Base-by-base conservation (phyloP, 2,888 invertebrate genomes). In the Amorpha juglandis region DNA sequence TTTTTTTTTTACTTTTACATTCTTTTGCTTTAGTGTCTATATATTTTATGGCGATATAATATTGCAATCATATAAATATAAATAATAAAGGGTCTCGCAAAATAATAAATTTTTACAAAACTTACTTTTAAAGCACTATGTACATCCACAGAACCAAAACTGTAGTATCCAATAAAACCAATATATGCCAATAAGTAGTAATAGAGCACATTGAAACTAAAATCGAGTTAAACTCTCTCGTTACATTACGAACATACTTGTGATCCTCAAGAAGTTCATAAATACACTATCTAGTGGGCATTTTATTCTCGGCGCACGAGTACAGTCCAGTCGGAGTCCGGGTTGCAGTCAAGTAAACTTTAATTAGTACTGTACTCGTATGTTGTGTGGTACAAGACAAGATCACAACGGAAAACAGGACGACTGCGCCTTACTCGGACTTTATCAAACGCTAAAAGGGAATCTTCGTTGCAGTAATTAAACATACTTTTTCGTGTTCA, bases 261-360 rank as follows among this genome's bases (percentile, higher is more conserved):
- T 50, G 45, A 66, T 51, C 16, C 65, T 45, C 67, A 45, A 55
- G 48, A 52, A 45, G 52, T 19, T 65, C 62, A 50, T 66, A 68
- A 64, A 67, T 67, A 68, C 62, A 65, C 67, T 58, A 35, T 42
- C 55, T 64, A 65, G 66, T 67, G 66, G 63, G 58, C 68, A 69
- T 69, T 69, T 70, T 68, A 69, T 71, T 65, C 62, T 67, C 45
- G 62, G 62, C 65, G 63, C 66, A 67, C 51, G 63, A 53, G 55
- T 45, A 52, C 65, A 55, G 48, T 51, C 50, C 62, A 12, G 58
- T 19, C 48, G 48, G 53, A 66, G 9, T 50, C 50, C 1, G 50
- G 3, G 14, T 48, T 64, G 63, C 52, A 35, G 45, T 58, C 38
- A 47, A 66, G 68, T 47, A 48, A 67, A 64, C 47, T 63, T 63